Evolutionary conservation across 1,140 invertebrate species (phyloP).

Genomic region (Eurytemora carolleeae): DNA sequence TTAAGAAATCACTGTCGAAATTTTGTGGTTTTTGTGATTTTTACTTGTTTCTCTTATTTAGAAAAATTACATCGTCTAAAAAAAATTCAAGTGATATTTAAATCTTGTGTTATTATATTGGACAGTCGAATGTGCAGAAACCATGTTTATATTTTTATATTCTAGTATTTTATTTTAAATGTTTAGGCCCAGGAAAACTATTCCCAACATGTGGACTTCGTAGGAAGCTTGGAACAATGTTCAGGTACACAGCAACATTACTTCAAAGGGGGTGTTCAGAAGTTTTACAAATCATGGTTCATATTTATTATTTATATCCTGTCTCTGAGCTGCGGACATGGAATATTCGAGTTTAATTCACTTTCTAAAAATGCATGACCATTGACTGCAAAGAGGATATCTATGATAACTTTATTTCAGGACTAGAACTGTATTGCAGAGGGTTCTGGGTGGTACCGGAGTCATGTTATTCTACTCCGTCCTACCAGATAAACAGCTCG

Average conservation of each 20-base stretch:
- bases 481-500: conserved; percentile 5
- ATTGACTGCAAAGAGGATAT: no score
- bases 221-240: background rate
- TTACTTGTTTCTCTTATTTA: background rate
- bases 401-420: background rate
- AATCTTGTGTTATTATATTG: background rate
- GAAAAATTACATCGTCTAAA: background rate
- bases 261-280: no score
- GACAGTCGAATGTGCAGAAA: no score
- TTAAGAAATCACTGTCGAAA: no score
- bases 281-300: background rate
- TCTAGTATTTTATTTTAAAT: background rate
- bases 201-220: background rate
- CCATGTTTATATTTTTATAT: background rate
- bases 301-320: background rate
- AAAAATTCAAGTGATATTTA: background rate
- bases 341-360: no score
- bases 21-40: background rate
- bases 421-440: conserved; percentile 25
- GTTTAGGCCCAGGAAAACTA: background rate
- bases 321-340: no score
- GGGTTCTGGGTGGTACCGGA: conserved; percentile 6
- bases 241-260: background rate
- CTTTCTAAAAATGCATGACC: no score
- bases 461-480: conserved; percentile 12